These are phyloP conservation scores for Euplexia lucipara DNA, from an alignment of 2,888 invertebrate species.

Conservation along the genomic window DNA sequence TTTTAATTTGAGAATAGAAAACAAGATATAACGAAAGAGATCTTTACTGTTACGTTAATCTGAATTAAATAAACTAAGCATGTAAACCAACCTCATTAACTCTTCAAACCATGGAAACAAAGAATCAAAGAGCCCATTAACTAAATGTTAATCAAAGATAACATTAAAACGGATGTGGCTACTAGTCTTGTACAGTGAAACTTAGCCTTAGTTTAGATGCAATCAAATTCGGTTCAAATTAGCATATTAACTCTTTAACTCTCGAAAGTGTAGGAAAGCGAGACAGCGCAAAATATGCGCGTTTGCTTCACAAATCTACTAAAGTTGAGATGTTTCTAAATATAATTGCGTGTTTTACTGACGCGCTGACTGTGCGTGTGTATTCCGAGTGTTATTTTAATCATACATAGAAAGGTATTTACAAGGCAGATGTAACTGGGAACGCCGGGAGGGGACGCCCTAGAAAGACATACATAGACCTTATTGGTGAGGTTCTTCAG, in stretches of 20 bases:
- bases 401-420: no score
- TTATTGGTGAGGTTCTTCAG: no score
- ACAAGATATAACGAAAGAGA: no score
- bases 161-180: constrained; percentile 40
- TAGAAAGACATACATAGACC: no score
- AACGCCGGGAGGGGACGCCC: no score
- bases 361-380: neutral
- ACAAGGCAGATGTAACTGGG: no score
- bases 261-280: constrained; percentile 75
- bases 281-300: constrained; percentile 58
- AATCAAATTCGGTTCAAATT: constrained; percentile 67
- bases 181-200: constrained; percentile 54
- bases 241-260: constrained; percentile 73
- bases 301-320: constrained; percentile 37
- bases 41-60: no score
- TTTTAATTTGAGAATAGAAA: no score
- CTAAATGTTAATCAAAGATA: constrained; percentile 40
- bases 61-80: no score
- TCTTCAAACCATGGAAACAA: neutral
- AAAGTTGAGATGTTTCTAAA: constrained; percentile 41
- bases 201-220: constrained; percentile 50
- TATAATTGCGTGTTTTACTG: constrained; percentile 49
- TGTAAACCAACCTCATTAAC: constrained; percentile 1
- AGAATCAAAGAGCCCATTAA: constrained; percentile 18
- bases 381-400: no score